Base-by-base conservation (phyloP, 1,140 invertebrate species). In the Caenorhabditis inopinata region DNA sequence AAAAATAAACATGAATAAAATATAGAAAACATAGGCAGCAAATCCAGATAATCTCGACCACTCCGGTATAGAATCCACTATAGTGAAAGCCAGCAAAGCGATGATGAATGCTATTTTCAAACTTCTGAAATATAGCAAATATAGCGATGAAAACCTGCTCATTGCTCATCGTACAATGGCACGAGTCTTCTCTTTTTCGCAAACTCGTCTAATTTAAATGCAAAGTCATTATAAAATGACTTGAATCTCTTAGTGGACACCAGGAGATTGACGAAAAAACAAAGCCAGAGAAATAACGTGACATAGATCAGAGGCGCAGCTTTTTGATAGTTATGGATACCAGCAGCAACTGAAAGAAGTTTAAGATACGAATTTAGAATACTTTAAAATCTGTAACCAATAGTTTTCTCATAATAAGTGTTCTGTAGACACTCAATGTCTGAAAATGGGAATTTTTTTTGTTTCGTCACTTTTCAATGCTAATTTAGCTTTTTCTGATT, bases 241-340 rank as follows among this genome's bases (percentile, higher is more conserved):
- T 27, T 42, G 23, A 49, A 68, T 21, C 11, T 49, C 38, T 38
- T 35, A 4, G 42, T 73, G 42, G 58, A 21, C 21, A 76, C 38
- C 5, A 38, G 32, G 18, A 25, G 21, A 18, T 49, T 53, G 23
- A 93, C 94, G 23, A 93, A 85, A 14, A 93, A 58, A 18, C 90
- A 90, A 78, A 91, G 89, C 83, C 93, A 93, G 23, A 91, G 87
- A 32, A 94, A 89, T 23, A 88, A 85, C 0, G 93, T 89, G 0
- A 94, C 84, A 12, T 94, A 90, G 11, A 94, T 87, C 0, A 95
- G 89, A 86, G 94, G 91, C 51, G 93, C 93, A 84, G 93, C 92
- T 1, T 93, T 93, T 74, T 91, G 82, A 84, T 82, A 86, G 73
- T 85, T 53, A 49, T 86, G 82, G 9, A 75, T 46, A 21, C 81